Evolutionary conservation across 2,888 invertebrate genomes (phyloP), one percentile per base, ranked within the genome.

Genomic region (Orthosia cruda): DNA sequence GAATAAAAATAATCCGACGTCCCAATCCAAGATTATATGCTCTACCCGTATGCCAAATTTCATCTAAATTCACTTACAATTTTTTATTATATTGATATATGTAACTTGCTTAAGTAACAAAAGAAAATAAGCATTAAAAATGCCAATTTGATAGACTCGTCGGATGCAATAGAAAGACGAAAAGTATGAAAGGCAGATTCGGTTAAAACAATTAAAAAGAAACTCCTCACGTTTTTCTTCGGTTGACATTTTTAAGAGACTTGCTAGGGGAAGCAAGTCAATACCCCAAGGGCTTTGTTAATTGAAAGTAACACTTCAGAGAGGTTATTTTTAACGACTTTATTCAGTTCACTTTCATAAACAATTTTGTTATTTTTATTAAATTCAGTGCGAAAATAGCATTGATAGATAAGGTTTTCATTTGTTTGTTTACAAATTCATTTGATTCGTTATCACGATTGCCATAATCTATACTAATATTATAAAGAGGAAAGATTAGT

Each of bases 211-310:
- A 74, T 73, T 73, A 73, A 61, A 52, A 72, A 75, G 5, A 45
- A 75, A 61, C 72, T 58, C 32, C 15, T 13, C 49, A 45, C 13
- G 20, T 52, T 61, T 75, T 50, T 18, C 20, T 61, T 61, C 9
- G 40, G 50, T 50, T 61, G 50, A 75, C 76, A 75, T 45, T 72
- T 71, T 72, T 45, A 72, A 72, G 59, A 50, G 59, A 74, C 59
- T 50, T 50, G 4, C 23, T 61, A 52, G 75, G 40, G 40, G 40
- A 40, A 40, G 45, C 49, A 61, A 45, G 26, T 54, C 72, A 73
- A 75, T 47, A 73, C 62, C 52, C 75, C 26, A 13, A 54, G 63
- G 72, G 45, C 26, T 47, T 20, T 20, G 20, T 47, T 73, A 75
- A 73, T 73, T 73, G 18, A 12, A 47, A 62, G 20, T 23, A 62